These are phyloP conservation scores for Amphiduros pacificus DNA, from an alignment of 2,888 invertebrate genomes.

Conservation along the genomic window DNA sequence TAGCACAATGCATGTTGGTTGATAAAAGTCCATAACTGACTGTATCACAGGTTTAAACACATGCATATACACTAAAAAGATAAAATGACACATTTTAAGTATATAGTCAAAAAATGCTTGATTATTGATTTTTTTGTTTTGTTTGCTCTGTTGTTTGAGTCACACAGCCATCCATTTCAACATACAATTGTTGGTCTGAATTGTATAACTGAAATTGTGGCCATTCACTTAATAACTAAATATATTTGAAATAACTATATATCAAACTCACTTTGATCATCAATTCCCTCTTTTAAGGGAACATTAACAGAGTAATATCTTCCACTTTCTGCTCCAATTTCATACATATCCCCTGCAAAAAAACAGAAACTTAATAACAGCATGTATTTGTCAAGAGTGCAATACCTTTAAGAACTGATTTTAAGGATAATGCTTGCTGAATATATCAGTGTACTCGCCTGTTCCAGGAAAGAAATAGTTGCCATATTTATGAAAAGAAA, in stretches of 20 bases:
- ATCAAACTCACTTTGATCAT: conserved; percentile 68
- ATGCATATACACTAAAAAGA: conserved; percentile 68
- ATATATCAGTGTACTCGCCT: conserved; percentile 58
- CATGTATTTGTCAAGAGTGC: no score
- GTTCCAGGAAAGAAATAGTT: conserved; percentile 98
- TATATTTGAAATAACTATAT: neutral
- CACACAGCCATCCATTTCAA: no score
- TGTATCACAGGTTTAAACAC: conserved; percentile 89
- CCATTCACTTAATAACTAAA: neutral
- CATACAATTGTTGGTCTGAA: no score
- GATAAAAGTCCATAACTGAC: conserved; percentile 91
- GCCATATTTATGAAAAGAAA: conserved; percentile 98
- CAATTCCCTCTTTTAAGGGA: conserved; percentile 95
- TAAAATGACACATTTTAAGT: no score
- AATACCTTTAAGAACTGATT: no score
- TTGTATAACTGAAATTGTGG: no score
- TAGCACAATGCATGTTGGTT: conserved; percentile 93
- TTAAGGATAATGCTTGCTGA: no score
- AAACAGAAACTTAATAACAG: no score
- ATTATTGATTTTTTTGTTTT: no score
- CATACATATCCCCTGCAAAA: conserved; percentile 85
- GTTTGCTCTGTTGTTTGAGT: no score
- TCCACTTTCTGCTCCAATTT: conserved; percentile 93
- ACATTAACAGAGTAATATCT: conserved; percentile 98
- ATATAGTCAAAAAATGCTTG: no score